A percentile compares a stretch with the other conserved stretches of the same genome.
phyloP scores from a whole-genome alignment of 2,113 vertebrate species.

The zebrafish (Danio rerio) region GRCz12tu NC_133186.1:31966501-31967000 shows the following conservation, averaged over 20 bases:
- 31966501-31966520: neutral
- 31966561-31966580: neutral
- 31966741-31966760: neutral
- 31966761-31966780: conserved; percentile 6
- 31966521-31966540: neutral
- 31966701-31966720: conserved; percentile 22
- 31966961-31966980: too few species aligned
- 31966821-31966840: too few species aligned
- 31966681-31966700: conserved; percentile 25
- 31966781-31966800: neutral
- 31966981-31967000: too few species aligned
- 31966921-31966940: too few species aligned
- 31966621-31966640: conserved; percentile 4
- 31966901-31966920: too few species aligned
- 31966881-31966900: too few species aligned
- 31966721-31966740: conserved; percentile 34
- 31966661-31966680: conserved; percentile 28
- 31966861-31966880: neutral
- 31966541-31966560: neutral
- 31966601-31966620: neutral
- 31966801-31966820: neutral
- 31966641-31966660: conserved; percentile 30
- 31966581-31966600: neutral
- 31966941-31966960: too few species aligned
- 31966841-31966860: neutral